Evolutionary conservation across 2,113 vertebrate genomes (phyloP).

Genomic region (Bos taurus): DNA sequence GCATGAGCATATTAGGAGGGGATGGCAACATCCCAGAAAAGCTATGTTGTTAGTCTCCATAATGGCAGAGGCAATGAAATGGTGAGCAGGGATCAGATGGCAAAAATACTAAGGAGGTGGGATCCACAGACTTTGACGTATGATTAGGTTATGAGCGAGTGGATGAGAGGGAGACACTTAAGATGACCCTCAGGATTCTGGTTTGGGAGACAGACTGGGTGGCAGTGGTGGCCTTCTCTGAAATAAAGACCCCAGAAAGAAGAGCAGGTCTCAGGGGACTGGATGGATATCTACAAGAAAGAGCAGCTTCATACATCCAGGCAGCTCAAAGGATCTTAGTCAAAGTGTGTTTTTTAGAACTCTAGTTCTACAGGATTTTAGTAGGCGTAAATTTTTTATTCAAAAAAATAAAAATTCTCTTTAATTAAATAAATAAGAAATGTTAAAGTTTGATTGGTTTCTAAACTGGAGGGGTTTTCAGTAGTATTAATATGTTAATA

Average conservation of each 20-base stretch:
- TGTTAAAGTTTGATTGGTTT: background rate
- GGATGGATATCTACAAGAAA: background rate
- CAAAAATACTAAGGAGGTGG: background rate
- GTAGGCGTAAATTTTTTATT: background rate
- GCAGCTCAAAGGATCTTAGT: background rate
- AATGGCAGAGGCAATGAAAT: background rate
- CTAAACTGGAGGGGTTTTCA: background rate
- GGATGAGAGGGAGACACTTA: background rate
- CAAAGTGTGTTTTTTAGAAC: background rate
- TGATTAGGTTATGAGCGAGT: background rate
- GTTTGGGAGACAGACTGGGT: background rate
- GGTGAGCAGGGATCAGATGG: background rate
- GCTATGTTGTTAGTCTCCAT: background rate
- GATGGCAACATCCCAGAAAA: background rate
- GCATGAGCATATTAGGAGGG: background rate
- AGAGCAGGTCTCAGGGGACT: background rate
- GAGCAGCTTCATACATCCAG: background rate
- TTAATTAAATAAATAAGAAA: conserved; percentile 14
- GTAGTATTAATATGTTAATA: background rate
- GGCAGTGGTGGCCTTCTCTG: background rate
- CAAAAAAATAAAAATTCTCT: background rate
- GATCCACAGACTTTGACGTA: background rate
- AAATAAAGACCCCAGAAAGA: background rate
- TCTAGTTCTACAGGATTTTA: background rate
- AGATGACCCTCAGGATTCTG: background rate